Conservation (phyloP, 2,888 invertebrate genomes). For the Autographa gamma region DNA sequence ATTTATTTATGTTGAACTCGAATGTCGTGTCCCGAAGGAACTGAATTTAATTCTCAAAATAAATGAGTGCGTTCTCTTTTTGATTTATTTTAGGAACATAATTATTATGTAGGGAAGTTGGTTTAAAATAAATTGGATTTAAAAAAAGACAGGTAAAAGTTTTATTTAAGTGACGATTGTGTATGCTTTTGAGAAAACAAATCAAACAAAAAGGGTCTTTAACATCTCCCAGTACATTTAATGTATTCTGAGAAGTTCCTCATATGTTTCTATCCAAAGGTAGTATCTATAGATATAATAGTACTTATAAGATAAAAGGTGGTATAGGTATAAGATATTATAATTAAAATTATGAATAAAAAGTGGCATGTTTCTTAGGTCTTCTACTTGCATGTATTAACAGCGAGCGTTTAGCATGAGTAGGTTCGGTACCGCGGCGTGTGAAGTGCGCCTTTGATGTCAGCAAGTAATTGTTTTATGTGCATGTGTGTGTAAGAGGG, state of each 20-base stretch:
- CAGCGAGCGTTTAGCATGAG: background rate
- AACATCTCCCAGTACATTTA: too few relatives aligned
- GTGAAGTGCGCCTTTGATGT: conserved; percentile 2
- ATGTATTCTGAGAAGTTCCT: too few relatives aligned
- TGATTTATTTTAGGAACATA: conserved; percentile 26
- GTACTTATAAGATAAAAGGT: background rate
- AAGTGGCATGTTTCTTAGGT: background rate
- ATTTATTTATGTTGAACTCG: background rate
- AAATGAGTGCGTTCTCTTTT: conserved; percentile 27
- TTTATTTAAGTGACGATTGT: too few relatives aligned
- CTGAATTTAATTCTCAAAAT: conserved; percentile 33
- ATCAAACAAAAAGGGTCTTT: too few relatives aligned
- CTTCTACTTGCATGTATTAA: background rate
- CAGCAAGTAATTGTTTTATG: background rate
- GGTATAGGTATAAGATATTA: background rate
- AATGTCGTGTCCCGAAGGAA: conserved; percentile 23
- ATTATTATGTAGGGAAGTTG: conserved; percentile 17
- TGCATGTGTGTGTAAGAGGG: conserved; percentile 3
- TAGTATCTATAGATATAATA: too few relatives aligned
- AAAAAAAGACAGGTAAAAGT: too few relatives aligned
- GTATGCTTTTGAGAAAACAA: too few relatives aligned
- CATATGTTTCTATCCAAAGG: too few relatives aligned
- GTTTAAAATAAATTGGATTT: background rate
- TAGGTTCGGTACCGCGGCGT: background rate
- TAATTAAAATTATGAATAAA: background rate